Percentiles rank a stretch among this genome's conserved stretches.
These are phyloP conservation scores for Origma solitaria DNA, from an alignment of 2,113 vertebrate genomes.

Conservation along the genomic window DNA sequence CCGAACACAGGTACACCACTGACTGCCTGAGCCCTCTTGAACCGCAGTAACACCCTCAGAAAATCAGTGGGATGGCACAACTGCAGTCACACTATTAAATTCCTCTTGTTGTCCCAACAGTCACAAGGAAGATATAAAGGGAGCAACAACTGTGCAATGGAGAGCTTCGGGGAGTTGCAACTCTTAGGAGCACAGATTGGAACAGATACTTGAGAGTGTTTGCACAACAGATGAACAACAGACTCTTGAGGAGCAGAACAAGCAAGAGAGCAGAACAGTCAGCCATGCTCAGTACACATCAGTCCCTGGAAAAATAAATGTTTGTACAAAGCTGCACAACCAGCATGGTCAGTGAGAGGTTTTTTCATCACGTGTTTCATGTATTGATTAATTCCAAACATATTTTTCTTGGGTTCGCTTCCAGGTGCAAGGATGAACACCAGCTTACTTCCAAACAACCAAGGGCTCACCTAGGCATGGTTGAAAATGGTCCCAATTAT, in stretches of 20 bases:
- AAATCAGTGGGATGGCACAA: neutral
- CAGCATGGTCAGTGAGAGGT: neutral
- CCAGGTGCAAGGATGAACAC: neutral
- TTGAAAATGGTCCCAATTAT: neutral
- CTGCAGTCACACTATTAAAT: neutral
- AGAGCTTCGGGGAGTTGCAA: neutral
- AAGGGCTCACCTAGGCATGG: neutral
- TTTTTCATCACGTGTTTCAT: neutral
- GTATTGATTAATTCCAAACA: conserved; percentile 4
- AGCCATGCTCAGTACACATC: neutral
- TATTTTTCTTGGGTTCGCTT: neutral
- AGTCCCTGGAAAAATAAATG: conserved; percentile 11
- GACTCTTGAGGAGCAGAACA: neutral
- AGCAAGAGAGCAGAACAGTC: neutral
- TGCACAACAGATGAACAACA: conserved; percentile 1
- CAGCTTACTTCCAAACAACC: neutral
- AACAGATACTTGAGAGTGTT: neutral
- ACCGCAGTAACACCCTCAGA: neutral
- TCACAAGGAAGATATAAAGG: neutral
- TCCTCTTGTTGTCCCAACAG: neutral
- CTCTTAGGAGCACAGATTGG: neutral
- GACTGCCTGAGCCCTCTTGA: neutral
- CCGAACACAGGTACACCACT: neutral
- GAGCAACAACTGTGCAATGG: neutral
- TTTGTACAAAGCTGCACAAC: conserved; percentile 33